A percentile compares a stretch with the other conserved stretches of the same genome.
phyloP scores from a whole-genome alignment of 2,113 vertebrate species.

The Osmerus eperlanus region DNA sequence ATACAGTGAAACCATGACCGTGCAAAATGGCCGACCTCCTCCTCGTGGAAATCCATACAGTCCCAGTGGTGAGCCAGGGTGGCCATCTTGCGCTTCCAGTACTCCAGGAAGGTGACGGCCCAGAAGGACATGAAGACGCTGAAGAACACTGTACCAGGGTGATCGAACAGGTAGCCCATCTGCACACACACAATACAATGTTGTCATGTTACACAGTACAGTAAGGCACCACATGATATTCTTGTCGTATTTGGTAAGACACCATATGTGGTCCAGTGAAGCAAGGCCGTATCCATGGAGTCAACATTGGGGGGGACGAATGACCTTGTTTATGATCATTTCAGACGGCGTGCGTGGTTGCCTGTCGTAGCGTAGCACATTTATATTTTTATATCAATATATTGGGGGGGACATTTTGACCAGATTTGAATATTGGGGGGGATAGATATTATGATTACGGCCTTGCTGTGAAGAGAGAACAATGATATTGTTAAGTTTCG shows the following conservation, averaged over 20 bases:
- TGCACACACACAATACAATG: constrained; percentile 30
- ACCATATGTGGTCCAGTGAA: background rate
- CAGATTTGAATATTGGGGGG: too few relatives aligned
- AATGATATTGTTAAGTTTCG: too few relatives aligned
- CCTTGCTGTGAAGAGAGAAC: too few relatives aligned
- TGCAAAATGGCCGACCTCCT: constrained; percentile 59
- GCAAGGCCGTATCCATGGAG: too few relatives aligned
- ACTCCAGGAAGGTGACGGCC: constrained; percentile 78
- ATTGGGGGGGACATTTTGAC: too few relatives aligned
- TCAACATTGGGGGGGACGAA: too few relatives aligned
- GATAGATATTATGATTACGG: too few relatives aligned
- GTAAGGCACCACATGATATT: background rate
- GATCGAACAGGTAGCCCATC: constrained; percentile 78
- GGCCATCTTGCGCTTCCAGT: constrained; percentile 78
- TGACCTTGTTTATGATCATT: too few relatives aligned
- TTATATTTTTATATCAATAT: too few relatives aligned
- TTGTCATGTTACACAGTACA: background rate
- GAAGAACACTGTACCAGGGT: constrained; percentile 77
- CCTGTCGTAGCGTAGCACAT: too few relatives aligned
- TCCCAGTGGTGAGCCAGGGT: constrained; percentile 79
- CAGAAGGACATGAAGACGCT: constrained; percentile 82
- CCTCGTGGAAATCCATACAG: constrained; percentile 79
- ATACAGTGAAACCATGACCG: background rate
- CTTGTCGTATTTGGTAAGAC: too few relatives aligned
- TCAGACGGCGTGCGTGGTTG: too few relatives aligned